Evolutionary conservation across 37 sponge, comb jelly and placozoan genomes (phyloP), one percentile per base, ranked within the genome.

Genomic region (Mnemiopsis leidyi): DNA sequence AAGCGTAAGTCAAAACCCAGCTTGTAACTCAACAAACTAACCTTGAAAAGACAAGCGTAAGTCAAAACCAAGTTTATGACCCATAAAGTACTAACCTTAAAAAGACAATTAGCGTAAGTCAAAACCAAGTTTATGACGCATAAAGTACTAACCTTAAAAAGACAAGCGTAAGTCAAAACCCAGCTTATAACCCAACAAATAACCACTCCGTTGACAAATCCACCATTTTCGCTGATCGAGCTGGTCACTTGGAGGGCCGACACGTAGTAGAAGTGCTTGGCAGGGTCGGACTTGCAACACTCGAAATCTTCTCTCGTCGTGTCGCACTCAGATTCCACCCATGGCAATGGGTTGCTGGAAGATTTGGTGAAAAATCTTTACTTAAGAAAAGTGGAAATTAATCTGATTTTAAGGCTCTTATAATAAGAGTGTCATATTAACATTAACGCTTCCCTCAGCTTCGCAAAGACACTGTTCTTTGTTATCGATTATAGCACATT

Each of bases 311-410:
- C 90, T 9, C 82, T 77, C 33, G 95, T 73, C 0, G 29, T 18
- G 92, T 95, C 36, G 69, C 98, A 97, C 38, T 88, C 77, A 2
- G 68, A 94, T 48, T 48, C 13, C 61, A 48, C 61, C 99, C 99
- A 98, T n/a, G 99, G 96, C 61, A 97, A 94, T 7, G 94, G 92
- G 39, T 38, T 71, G 3, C 75, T 71, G 75, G 21, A 28, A 18
- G 30, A 21, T 67, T 21, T 67, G 13, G 68, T 67, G 20, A 20
- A 21, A 21, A 67, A 67, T n/a, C n/a, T n/a, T n/a, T n/a, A n/a
- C n/a, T n/a, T n/a, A 67, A 67, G 13, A 67, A 67, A 67, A 21
- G 68, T 21, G 68, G 13, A 13, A 67, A 67, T 67, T 67, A 67
- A 20, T 67, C 68, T 67, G 68, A 20, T 21, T 20, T 67, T 67